Conservation (phyloP, 2,113 vertebrate species). For the Oreochromis aureus region DNA sequence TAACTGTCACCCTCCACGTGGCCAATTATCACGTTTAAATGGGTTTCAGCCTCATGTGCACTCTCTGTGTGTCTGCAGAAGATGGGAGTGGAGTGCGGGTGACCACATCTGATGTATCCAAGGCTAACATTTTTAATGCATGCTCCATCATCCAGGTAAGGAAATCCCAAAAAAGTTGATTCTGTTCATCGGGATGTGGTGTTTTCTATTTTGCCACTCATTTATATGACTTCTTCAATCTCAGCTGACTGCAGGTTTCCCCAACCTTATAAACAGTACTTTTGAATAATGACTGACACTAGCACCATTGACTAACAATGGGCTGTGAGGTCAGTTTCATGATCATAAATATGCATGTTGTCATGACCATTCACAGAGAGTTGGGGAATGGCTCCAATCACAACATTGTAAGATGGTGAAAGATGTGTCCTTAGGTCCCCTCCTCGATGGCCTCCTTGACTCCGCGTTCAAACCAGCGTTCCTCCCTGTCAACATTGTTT, state of each 20-base stretch:
- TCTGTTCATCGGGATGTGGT: background rate
- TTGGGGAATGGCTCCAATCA: background rate
- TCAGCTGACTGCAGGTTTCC: background rate
- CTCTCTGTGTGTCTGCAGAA: background rate
- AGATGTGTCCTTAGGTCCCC: background rate
- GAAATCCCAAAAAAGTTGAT: background rate
- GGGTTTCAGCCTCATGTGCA: background rate
- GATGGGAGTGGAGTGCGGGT: background rate
- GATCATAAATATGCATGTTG: background rate
- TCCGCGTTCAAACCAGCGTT: background rate
- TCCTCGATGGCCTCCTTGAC: background rate
- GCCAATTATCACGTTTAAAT: slow-evolving; percentile 51
- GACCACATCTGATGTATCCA: background rate
- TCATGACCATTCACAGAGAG: background rate
- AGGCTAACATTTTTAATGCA: background rate
- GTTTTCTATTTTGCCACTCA: background rate
- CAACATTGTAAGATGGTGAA: background rate
- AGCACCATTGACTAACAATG: background rate
- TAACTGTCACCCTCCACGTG: slow-evolving; percentile 19
- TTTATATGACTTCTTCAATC: background rate
- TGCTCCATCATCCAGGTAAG: background rate
- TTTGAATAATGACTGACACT: background rate
- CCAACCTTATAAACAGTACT: background rate
- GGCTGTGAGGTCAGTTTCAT: background rate
- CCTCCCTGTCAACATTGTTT: background rate